Percentiles rank a stretch among this genome's conserved stretches.
Conservation (phyloP, 2,797 vertebrate genomes). For the Lindbergichthys nudifrons region DNA sequence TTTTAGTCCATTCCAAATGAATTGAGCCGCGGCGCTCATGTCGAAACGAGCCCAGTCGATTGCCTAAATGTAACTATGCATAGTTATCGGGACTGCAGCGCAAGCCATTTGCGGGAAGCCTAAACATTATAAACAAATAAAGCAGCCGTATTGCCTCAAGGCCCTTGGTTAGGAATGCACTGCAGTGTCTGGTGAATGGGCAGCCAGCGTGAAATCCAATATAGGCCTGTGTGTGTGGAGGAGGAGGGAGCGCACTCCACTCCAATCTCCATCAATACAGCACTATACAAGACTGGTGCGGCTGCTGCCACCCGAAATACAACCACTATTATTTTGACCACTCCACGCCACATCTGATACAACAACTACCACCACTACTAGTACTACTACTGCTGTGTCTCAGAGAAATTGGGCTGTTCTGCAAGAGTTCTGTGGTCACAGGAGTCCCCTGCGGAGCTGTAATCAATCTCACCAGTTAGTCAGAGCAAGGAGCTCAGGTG, state of each 20-base stretch:
- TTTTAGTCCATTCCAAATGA: slow-evolving; percentile 81
- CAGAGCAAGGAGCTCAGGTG: slow-evolving; percentile 28
- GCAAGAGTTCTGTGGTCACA: slow-evolving; percentile 25
- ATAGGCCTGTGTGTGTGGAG: slow-evolving; percentile 62
- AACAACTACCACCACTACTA: slow-evolving; percentile 23
- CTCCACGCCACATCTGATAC: slow-evolving; percentile 55
- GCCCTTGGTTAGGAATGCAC: slow-evolving; percentile 81
- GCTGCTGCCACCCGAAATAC: slow-evolving; percentile 68
- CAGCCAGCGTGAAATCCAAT: slow-evolving; percentile 82
- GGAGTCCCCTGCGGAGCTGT: slow-evolving; percentile 27
- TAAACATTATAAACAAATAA: slow-evolving; percentile 88
- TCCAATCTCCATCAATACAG: slow-evolving; percentile 81
- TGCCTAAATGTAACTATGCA: slow-evolving; percentile 86
- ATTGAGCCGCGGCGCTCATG: slow-evolving; percentile 75
- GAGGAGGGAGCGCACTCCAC: slow-evolving; percentile 72
- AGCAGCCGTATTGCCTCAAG: slow-evolving; percentile 80
- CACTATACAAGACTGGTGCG: slow-evolving; percentile 68
- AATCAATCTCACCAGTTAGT: slow-evolving; percentile 55
- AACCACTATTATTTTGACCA: slow-evolving; percentile 68
- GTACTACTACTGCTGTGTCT: slow-evolving; percentile 22
- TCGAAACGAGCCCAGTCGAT: slow-evolving; percentile 83
- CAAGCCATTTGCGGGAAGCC: slow-evolving; percentile 81
- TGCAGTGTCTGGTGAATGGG: slow-evolving; percentile 83
- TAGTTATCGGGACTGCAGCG: slow-evolving; percentile 79
- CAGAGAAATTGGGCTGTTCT: slow-evolving; percentile 27